phyloP scores from a whole-genome alignment of 2,113 vertebrate genomes.

The Brachirus orientalis region DNA sequence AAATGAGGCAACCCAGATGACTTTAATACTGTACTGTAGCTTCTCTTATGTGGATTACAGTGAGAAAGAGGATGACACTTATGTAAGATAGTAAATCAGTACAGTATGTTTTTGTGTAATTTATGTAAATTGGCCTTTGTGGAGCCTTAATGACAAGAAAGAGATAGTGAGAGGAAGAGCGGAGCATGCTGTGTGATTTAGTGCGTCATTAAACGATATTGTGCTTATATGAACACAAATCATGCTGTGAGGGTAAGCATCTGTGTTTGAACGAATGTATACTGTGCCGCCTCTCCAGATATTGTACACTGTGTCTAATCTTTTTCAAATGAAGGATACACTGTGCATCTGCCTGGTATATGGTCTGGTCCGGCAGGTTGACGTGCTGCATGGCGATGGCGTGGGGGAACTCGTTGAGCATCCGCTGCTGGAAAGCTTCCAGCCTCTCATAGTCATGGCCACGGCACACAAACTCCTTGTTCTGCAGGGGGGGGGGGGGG shows the following conservation, averaged over 20 bases:
- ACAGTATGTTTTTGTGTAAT: background rate
- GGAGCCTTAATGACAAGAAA: conserved; percentile 15
- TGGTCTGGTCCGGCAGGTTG: conserved; percentile 98
- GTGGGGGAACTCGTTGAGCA: conserved; percentile 98
- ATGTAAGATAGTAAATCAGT: background rate
- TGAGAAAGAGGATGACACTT: background rate
- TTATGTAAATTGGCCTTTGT: conserved; percentile 3
- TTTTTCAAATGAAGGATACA: conserved; percentile 89
- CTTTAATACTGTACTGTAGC: background rate
- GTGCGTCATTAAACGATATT: conserved; percentile 34
- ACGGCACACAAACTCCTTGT: conserved; percentile 99
- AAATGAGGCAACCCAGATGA: too few relatives aligned
- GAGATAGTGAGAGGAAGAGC: background rate
- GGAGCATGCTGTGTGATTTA: background rate
- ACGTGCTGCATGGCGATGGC: conserved; percentile 99
- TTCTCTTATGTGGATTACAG: background rate
- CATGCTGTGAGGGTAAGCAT: background rate
- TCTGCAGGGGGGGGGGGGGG: conserved; percentile 78
- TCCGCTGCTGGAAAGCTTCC: conserved; percentile 98
- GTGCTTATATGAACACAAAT: background rate
- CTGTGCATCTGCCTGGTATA: conserved; percentile 98
- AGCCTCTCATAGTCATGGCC: conserved; percentile 98
- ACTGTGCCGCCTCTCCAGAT: background rate
- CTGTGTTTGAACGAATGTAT: background rate
- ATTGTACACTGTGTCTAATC: background rate